Evolutionary conservation across 2,888 invertebrate genomes (phyloP), one percentile per base, ranked within the genome.

Genomic region (Orthosia gothica): DNA sequence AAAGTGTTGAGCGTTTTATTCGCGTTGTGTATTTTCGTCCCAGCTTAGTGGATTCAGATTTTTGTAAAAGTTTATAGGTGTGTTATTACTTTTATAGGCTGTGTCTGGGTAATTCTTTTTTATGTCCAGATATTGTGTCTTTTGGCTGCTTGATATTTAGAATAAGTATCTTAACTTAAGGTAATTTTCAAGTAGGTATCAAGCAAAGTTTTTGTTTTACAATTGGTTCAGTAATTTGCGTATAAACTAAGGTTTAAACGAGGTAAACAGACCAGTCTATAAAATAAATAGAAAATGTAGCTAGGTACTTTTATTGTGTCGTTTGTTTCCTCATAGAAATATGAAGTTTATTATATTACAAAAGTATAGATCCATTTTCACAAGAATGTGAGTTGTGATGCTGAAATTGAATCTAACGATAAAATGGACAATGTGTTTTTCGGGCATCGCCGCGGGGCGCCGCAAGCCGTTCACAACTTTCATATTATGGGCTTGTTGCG

Each of bases 341-440:
- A 81, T 61, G 49, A 64, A 58, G 54, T 79, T 79, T 76, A 76
- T 79, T 70, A 26, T 79, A 70, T 64, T 55, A 65, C 64, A 49
- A 64, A 72, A 71, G 62, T 65, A 80, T 81, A 66, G n/a, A 66
- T 74, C 61, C 47, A 81, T 78, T 78, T 78, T 74, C 52, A 59
- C 59, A 74, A 71, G 75, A 79, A 75, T 74, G 68, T 66, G 80
- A 70, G 84, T 66, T 72, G 75, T 79, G 66, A 58, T 70, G 62
- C 32, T 55, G 70, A 84, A 84, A 84, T 83, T 83, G 82, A 81
- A 81, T 84, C 62, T 68, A 69, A 58, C 57, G 69, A 74, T 61
- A 78, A 68, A 74, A 78, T 84, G 69, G 78, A 58, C 85, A 65
- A 78, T 83, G 82, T 84, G n/a, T 82, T 81, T 83, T 81, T 74